These are phyloP conservation scores for Pipistrellus pygmaeus DNA, from an alignment of 2,797 vertebrate genomes.

Conservation along the genomic window DNA sequence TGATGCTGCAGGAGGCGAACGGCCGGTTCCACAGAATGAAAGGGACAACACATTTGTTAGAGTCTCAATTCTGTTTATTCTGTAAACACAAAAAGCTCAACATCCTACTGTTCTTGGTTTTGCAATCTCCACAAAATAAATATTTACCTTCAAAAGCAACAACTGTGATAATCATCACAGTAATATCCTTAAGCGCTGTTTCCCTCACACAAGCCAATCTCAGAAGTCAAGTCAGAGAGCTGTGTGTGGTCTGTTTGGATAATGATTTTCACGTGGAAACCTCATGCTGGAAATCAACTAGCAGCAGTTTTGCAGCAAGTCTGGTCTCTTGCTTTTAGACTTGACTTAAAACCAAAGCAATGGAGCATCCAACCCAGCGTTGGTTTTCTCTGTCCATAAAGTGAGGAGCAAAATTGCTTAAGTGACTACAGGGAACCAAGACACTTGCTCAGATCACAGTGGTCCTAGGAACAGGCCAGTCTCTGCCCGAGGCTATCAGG, in stretches of 20 bases:
- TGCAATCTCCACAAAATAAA: conserved; percentile 80
- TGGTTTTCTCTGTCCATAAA: neutral
- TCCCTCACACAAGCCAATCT: conserved; percentile 1
- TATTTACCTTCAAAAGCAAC: conserved; percentile 81
- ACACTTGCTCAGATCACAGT: neutral
- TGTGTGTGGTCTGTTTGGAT: conserved; percentile 78
- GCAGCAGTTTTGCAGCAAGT: conserved; percentile 10
- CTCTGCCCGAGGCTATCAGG: neutral
- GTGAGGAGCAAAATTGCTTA: neutral
- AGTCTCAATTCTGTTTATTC: conserved; percentile 55
- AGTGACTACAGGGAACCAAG: neutral
- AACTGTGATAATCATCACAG: conserved; percentile 68
- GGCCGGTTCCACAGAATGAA: neutral
- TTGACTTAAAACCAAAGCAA: neutral
- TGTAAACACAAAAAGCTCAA: conserved; percentile 62
- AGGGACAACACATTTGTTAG: neutral
- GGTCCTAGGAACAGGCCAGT: neutral
- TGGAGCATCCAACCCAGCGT: neutral
- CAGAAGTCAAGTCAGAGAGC: conserved; percentile 26
- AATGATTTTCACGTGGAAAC: conserved; percentile 69
- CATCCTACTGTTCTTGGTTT: conserved; percentile 62
- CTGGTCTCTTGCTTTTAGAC: conserved; percentile 40
- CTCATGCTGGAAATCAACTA: conserved; percentile 48
- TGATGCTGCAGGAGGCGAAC: neutral
- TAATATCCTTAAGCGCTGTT: conserved; percentile 23